Conservation (phyloP, 2,888 invertebrate genomes). For the Dryococelus australis region DNA sequence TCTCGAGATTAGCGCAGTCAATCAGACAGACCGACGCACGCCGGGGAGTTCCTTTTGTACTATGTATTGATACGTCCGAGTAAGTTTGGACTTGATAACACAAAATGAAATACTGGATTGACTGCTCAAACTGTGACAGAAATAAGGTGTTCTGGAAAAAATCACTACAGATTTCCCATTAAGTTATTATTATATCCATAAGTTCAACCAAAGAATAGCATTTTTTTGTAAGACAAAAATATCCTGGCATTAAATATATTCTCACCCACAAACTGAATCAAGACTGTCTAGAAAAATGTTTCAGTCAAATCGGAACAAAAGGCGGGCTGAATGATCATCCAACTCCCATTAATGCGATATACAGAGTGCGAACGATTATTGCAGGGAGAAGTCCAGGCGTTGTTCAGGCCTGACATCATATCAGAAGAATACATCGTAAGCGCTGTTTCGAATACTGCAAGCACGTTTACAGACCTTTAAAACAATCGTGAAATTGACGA, state of each 20-base stretch:
- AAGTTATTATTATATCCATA: neutral
- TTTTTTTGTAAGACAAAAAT: neutral
- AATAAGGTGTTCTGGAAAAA: too few species aligned
- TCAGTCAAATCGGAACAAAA: too few species aligned
- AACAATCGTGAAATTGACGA: neutral
- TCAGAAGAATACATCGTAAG: neutral
- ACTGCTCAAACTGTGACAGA: neutral
- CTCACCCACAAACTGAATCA: too few species aligned
- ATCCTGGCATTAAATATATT: neutral
- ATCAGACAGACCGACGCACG: neutral
- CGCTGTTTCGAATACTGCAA: neutral
- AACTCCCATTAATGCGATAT: too few species aligned
- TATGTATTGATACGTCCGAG: too few species aligned
- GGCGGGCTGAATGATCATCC: too few species aligned
- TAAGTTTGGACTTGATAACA: neutral
- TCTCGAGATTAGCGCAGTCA: neutral
- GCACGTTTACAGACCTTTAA: neutral
- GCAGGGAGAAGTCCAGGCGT: neutral
- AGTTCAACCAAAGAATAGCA: neutral
- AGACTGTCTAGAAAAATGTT: neutral
- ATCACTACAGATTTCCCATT: too few species aligned
- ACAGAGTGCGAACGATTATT: neutral
- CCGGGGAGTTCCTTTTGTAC: too few species aligned
- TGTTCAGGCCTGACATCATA: neutral
- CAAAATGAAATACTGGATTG: neutral